Evolutionary conservation across 2,797 vertebrate species (phyloP).

Genomic region (Argyrosomus regius): DNA sequence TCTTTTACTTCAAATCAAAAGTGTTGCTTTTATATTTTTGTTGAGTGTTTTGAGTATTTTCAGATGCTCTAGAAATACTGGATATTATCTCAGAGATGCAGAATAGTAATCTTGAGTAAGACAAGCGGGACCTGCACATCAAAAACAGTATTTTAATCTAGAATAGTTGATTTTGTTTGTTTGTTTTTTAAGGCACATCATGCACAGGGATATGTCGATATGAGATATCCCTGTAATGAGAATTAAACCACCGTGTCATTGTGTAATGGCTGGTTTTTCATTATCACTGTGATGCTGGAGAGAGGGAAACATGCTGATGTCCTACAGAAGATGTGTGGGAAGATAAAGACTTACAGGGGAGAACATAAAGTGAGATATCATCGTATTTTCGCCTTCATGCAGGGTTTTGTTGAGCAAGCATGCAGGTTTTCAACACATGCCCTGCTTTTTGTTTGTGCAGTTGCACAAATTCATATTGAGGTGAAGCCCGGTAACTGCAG

Average conservation of each 20-base stretch:
- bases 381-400: constrained; percentile 22
- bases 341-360: constrained; percentile 3
- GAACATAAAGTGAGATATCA: constrained; percentile 43
- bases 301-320: constrained; percentile 49
- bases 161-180: constrained; percentile 19
- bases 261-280: constrained; percentile 59
- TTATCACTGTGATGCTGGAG: constrained; percentile 70
- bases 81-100: constrained; percentile 6
- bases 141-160: constrained; percentile 30
- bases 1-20: no score
- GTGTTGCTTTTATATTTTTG: no score
- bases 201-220: background rate
- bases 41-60: background rate
- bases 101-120: background rate
- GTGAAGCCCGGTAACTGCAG: constrained; percentile 34
- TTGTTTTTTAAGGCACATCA: constrained; percentile 46
- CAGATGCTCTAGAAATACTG: constrained; percentile 17
- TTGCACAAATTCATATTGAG: constrained; percentile 28
- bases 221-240: constrained; percentile 38
- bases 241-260: constrained; percentile 51
- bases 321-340: constrained; percentile 24
- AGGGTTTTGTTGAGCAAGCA: constrained; percentile 25
- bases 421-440: background rate
- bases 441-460: constrained; percentile 41
- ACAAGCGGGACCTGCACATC: constrained; percentile 35